These are phyloP conservation scores for Bursaphelenchus okinawaensis DNA, from an alignment of 2,888 invertebrate genomes.

Conservation along the genomic window DNA sequence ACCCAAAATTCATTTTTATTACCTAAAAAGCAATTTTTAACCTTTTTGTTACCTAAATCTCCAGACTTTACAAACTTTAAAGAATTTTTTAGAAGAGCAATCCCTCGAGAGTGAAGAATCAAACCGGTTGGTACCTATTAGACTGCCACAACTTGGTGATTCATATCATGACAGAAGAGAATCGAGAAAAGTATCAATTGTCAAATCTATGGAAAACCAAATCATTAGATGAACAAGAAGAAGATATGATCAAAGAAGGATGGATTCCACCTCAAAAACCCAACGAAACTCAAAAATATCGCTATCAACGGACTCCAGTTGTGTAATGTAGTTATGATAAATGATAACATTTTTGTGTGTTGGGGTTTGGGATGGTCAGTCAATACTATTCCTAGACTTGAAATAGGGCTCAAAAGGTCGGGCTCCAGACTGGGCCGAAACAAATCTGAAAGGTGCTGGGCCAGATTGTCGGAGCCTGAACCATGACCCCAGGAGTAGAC, in stretches of 20 bases:
- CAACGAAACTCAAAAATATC: neutral
- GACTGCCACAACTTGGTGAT: slow-evolving; percentile 9
- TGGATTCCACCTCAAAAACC: neutral
- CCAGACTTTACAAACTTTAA: neutral
- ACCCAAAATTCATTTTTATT: neutral
- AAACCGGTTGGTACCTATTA: slow-evolving; percentile 14
- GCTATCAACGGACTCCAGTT: neutral
- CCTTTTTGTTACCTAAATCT: too few relatives aligned
- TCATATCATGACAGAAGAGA: slow-evolving; percentile 15
- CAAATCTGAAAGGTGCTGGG: too few relatives aligned
- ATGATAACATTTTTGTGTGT: too few relatives aligned
- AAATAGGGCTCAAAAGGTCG: too few relatives aligned
- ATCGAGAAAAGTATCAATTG: slow-evolving; percentile 16
- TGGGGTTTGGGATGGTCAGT: too few relatives aligned
- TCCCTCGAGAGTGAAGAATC: neutral
- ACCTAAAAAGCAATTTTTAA: too few relatives aligned
- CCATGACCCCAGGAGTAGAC: too few relatives aligned
- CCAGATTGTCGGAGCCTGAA: too few relatives aligned
- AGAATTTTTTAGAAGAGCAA: slow-evolving; percentile 3
- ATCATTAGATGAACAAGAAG: neutral
- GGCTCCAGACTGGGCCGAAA: too few relatives aligned
- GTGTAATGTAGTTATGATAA: too few relatives aligned
- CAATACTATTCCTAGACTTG: too few relatives aligned
- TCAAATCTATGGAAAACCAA: slow-evolving; percentile 12
- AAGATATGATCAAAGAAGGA: neutral